These are phyloP conservation scores for Pantherophis guttatus DNA, from an alignment of 2,113 vertebrate species.

Conservation along the genomic window DNA sequence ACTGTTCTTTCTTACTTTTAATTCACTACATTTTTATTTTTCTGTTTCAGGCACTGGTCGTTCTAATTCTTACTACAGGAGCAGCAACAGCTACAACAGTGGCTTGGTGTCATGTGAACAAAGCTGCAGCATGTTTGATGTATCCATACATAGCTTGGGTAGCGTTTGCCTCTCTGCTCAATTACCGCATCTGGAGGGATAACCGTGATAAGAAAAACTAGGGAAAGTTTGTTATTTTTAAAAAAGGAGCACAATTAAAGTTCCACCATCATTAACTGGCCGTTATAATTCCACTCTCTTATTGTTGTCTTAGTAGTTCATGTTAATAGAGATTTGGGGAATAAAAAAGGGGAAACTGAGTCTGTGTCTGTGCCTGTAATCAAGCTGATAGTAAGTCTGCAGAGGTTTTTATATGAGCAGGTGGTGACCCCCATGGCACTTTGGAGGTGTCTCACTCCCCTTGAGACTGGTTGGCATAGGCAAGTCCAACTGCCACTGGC, in stretches of 20 bases:
- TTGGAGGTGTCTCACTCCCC: neutral
- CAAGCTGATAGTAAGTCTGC: neutral
- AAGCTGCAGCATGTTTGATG: slow-evolving; percentile 69
- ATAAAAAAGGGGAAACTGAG: neutral
- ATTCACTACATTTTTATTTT: slow-evolving; percentile 4
- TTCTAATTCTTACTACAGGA: slow-evolving; percentile 61
- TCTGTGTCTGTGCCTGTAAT: neutral
- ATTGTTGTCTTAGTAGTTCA: slow-evolving; percentile 5
- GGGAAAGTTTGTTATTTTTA: neutral
- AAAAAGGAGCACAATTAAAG: neutral
- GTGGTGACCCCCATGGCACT: too few relatives aligned
- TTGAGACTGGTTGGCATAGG: too few relatives aligned
- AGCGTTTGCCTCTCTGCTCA: slow-evolving; percentile 66
- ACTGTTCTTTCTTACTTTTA: neutral
- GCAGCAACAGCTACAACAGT: slow-evolving; percentile 58
- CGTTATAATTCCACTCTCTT: neutral
- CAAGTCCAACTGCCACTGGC: neutral
- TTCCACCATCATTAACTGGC: neutral
- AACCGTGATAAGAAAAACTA: slow-evolving; percentile 53
- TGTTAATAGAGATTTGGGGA: neutral
- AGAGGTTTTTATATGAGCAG: neutral
- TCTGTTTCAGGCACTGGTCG: slow-evolving; percentile 68
- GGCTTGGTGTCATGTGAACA: slow-evolving; percentile 73
- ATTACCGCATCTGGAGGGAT: slow-evolving; percentile 72
- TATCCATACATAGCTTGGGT: slow-evolving; percentile 78